Evolutionary conservation across 2,888 invertebrate genomes (phyloP), one percentile per base, ranked within the genome.

Genomic region (Leucophenga montana): DNA sequence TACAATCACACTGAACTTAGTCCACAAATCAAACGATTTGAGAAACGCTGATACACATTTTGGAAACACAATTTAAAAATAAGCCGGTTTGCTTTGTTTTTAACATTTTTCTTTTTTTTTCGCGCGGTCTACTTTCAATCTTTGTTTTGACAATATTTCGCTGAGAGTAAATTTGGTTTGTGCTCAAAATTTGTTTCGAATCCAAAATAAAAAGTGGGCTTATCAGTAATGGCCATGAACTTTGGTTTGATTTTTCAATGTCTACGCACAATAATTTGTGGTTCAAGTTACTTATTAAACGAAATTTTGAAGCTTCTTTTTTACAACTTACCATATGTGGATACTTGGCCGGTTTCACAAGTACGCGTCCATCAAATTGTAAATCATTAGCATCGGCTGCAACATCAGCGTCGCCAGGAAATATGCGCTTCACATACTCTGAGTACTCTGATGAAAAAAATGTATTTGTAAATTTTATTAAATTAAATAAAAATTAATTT

Each of bases 281-380:
- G 39, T 16, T 39, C 39, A 2, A 18, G 18, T 0, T n/a, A 18
- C 54, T 39, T n/a, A n/a, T n/a, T n/a, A n/a, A n/a, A n/a, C n/a
- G n/a, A n/a, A n/a, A n/a, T n/a, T n/a, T n/a, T n/a, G n/a, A n/a
- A n/a, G n/a, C n/a, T n/a, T n/a, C 3, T 39, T 3, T 27, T 2
- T 27, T 4, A 27, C 27, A 27, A 27, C 27, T 22, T 80, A 88
- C 88, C 88, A 88, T 88, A 69, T 88, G 88, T 0, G 88, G 89
- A 75, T 86, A 88, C 81, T 88, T 81, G 31, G 88, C 88, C 8
- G 88, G 87, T 22, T 77, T 71, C 8, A 86, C 86, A 54, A 85
- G 71, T 33, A 78, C 69, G 0, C 89, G 86, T 3, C 89, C 88
- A 75, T 85, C 84, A 66, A 89, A 86, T 14, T 86, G 81, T 3